phyloP scores from a whole-genome alignment of 1,140 invertebrate genomes.

The Zaprionus kolodkinae region DNA sequence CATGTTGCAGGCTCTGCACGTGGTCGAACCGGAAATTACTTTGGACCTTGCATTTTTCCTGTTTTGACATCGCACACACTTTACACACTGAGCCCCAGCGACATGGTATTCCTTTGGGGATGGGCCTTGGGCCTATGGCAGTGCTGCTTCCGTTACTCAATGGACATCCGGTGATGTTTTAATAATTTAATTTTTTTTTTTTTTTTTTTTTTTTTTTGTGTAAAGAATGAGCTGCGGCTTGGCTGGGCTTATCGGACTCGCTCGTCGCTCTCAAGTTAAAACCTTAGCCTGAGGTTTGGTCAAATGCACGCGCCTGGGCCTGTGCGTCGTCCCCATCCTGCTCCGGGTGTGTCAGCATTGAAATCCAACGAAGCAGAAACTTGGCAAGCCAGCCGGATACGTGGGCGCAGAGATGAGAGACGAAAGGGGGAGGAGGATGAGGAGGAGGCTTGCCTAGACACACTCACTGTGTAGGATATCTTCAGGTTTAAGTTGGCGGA shows the following conservation, averaged over 20 bases:
- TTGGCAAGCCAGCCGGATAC: conserved; percentile 76
- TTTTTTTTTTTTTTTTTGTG: conserved; percentile 26
- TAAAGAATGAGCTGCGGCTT: conserved; percentile 2
- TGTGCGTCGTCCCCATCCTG: conserved; percentile 37
- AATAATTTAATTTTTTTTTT: conserved; percentile 76
- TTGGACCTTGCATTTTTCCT: conserved; percentile 32
- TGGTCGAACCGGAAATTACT: conserved; percentile 64
- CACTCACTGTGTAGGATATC: conserved; percentile 39
- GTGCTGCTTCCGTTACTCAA: conserved; percentile 51
- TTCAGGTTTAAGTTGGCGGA: conserved; percentile 80
- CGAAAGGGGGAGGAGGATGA: not conserved
- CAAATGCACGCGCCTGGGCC: conserved; percentile 41
- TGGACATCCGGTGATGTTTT: conserved; percentile 79
- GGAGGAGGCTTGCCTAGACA: conserved; percentile 14
- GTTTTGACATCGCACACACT: conserved; percentile 29
- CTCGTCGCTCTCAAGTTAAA: conserved; percentile 15
- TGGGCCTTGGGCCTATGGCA: conserved; percentile 27
- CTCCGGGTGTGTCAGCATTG: conserved; percentile 56
- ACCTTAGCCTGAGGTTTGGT: conserved; percentile 29
- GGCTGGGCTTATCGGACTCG: not conserved
- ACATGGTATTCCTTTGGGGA: conserved; percentile 66
- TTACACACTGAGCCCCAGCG: conserved; percentile 34
- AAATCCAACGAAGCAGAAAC: conserved; percentile 72
- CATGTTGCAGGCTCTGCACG: conserved; percentile 46
- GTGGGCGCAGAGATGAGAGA: conserved; percentile 27